Conservation (phyloP, 2,888 invertebrate genomes). For the Synergus umbraculus region DNA sequence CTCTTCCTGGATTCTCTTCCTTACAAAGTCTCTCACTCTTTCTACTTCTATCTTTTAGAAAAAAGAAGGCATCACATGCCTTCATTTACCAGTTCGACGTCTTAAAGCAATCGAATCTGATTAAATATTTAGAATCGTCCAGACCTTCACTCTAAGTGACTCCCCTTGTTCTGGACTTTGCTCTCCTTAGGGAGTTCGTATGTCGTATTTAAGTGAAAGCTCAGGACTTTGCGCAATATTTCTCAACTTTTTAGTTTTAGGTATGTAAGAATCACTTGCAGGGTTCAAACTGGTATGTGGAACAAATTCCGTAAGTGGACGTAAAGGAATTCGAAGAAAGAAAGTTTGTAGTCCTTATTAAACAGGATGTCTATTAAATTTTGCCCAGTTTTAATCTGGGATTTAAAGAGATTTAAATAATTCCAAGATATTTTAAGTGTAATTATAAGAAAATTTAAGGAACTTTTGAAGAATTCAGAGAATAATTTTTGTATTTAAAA, state of each 20-base stretch:
- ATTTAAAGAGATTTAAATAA: too few relatives aligned
- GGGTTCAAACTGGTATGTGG: background rate
- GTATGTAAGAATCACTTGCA: background rate
- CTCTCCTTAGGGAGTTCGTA: slow-evolving; percentile 61
- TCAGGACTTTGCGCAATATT: background rate
- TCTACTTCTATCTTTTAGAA: slow-evolving; percentile 48
- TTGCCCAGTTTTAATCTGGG: too few relatives aligned
- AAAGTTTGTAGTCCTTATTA: too few relatives aligned
- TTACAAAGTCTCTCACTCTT: slow-evolving; percentile 46
- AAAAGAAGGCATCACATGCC: slow-evolving; percentile 49
- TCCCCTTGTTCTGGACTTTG: slow-evolving; percentile 57
- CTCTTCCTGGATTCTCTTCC: slow-evolving; percentile 49
- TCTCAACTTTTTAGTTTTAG: background rate
- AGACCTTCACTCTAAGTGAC: slow-evolving; percentile 66
- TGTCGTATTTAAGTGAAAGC: slow-evolving; percentile 62
- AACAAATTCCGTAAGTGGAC: too few relatives aligned
- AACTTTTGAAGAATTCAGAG: too few relatives aligned
- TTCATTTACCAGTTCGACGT: slow-evolving; percentile 63
- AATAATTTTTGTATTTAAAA: background rate
- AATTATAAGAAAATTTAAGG: too few relatives aligned
- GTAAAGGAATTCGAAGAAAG: too few relatives aligned
- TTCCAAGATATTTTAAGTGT: too few relatives aligned
- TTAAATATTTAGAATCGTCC: slow-evolving; percentile 75
- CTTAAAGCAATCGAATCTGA: slow-evolving; percentile 74
- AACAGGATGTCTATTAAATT: too few relatives aligned